Conservation (phyloP, 2,888 invertebrate genomes). For the Harmothoe impar region DNA sequence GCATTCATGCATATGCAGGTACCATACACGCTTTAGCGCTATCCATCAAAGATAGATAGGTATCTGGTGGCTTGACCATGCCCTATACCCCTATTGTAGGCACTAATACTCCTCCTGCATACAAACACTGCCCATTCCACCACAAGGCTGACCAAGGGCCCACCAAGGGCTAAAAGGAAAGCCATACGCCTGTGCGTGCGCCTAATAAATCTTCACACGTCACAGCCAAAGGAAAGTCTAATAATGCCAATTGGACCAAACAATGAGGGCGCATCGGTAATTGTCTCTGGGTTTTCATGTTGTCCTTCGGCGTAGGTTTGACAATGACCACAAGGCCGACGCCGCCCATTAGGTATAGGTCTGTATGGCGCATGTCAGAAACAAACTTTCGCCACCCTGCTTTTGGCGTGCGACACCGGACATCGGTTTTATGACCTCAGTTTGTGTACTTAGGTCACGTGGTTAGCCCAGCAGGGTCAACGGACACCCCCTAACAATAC, state of each 20-base stretch:
- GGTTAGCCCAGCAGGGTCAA: background rate
- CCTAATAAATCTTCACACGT: constrained; percentile 50
- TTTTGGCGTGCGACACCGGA: constrained; percentile 49
- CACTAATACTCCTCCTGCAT: background rate
- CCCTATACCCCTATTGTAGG: background rate
- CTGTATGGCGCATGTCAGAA: background rate
- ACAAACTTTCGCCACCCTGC: background rate
- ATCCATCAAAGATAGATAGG: background rate
- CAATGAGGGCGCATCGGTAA: constrained; percentile 20
- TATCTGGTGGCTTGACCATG: background rate
- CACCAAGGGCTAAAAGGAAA: constrained; percentile 24
- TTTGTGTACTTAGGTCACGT: background rate
- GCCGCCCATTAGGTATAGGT: constrained; percentile 19
- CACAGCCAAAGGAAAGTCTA: constrained; percentile 17
- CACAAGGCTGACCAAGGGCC: background rate
- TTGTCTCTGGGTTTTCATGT: constrained; percentile 45
- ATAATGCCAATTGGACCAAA: constrained; percentile 22
- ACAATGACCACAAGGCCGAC: constrained; percentile 10
- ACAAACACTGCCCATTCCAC: no score
- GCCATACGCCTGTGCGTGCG: constrained; percentile 40
- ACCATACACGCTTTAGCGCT: background rate
- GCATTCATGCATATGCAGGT: background rate
- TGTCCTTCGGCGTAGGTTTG: background rate
- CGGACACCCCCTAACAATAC: constrained; percentile 33
- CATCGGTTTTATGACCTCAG: constrained; percentile 33